Evolutionary conservation across 2,113 vertebrate genomes (phyloP).

Genomic region (Calidris pugnax): DNA sequence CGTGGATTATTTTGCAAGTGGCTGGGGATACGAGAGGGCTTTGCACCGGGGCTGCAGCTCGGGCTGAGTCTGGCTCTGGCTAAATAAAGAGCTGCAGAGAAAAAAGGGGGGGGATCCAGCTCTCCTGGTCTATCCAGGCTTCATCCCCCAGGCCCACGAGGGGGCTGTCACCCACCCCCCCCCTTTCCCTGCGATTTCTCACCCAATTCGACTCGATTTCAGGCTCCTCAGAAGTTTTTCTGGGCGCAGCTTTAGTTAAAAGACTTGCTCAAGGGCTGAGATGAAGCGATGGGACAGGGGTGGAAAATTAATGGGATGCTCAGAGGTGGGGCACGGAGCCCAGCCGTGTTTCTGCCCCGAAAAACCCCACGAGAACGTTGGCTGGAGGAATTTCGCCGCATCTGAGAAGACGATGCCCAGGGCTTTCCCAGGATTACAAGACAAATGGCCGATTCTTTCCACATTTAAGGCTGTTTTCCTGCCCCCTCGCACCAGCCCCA

Average conservation of each 20-base stretch:
- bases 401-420: conserved; percentile 7
- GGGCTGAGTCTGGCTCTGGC: no score
- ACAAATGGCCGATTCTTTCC: conserved; percentile 52
- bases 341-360: neutral
- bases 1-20: no score
- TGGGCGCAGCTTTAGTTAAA: neutral
- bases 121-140: neutral
- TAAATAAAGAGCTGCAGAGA: no score
- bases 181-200: rapidly evolving
- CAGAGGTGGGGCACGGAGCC: neutral
- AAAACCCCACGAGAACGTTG: neutral
- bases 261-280: conserved; percentile 2
- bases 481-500: neutral
- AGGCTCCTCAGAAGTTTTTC: neutral
- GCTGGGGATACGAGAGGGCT: no score
- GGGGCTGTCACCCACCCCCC: neutral
- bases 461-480: neutral
- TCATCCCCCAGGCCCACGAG: rapidly evolving
- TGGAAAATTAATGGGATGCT: neutral
- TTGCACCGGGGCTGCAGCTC: no score
- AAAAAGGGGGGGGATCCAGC: neutral
- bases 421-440: conserved; percentile 43
- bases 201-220: neutral
- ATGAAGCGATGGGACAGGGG: neutral
- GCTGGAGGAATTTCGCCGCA: neutral